phyloP scores from a whole-genome alignment of 2,113 vertebrate species.

The Andinoacara biseriatus region DNA sequence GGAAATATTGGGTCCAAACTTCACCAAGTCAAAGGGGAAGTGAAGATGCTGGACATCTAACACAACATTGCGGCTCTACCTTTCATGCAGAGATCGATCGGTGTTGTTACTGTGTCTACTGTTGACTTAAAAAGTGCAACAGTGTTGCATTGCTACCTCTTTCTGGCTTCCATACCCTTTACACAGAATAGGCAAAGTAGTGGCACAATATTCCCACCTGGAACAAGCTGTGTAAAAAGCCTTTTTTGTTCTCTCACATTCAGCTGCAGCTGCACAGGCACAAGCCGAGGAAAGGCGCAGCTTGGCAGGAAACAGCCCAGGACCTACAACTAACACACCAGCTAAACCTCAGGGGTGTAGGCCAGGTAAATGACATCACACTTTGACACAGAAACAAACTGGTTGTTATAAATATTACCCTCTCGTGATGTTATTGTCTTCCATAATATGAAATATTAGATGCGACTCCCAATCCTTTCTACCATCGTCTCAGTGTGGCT shows the following conservation, averaged over 20 bases:
- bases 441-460: slow-evolving; percentile 40
- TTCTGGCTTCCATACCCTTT: background rate
- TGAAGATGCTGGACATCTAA: background rate
- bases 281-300: slow-evolving; percentile 90
- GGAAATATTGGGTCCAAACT: fast-evolving
- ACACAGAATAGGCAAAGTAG: slow-evolving; percentile 1
- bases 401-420: slow-evolving; percentile 26
- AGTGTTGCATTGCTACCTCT: background rate
- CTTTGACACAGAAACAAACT: slow-evolving; percentile 21
- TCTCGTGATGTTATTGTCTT: slow-evolving; percentile 14
- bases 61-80: background rate
- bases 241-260: slow-evolving; percentile 8
- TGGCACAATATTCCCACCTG: background rate
- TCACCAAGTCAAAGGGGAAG: background rate
- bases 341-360: slow-evolving; percentile 78
- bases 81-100: background rate
- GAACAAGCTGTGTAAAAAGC: slow-evolving; percentile 18
- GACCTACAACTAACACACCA: slow-evolving; percentile 66
- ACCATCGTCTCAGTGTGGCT: slow-evolving; percentile 40
- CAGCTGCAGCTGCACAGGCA: slow-evolving; percentile 91
- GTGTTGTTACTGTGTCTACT: background rate
- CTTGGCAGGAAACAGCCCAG: slow-evolving; percentile 77
- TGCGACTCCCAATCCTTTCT: slow-evolving; percentile 39
- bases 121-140: background rate
- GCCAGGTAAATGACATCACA: slow-evolving; percentile 84